phyloP scores from a whole-genome alignment of 2,797 vertebrate genomes.

The Neopelma chrysocephalum region DNA sequence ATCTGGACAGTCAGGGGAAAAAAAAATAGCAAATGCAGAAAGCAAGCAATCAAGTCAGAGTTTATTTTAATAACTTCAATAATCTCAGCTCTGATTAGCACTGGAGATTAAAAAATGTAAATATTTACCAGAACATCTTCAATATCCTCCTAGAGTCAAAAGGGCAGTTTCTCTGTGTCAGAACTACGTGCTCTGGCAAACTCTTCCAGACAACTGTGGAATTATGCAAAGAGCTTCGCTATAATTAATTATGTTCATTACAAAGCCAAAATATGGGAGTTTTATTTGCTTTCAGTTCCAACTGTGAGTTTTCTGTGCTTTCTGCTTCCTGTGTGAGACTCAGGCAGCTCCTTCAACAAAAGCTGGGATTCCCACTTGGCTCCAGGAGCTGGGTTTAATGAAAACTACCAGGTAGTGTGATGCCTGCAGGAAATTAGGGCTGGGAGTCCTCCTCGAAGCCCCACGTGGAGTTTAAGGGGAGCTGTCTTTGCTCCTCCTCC shows the following conservation, averaged over 20 bases:
- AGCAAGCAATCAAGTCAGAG: not conserved
- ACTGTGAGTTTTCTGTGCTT: not conserved
- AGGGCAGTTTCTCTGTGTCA: not conserved
- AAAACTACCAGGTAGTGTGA: not conserved
- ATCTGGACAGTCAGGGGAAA: not conserved
- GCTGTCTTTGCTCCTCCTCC: not conserved
- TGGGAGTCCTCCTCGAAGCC: not conserved
- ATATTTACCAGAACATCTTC: constrained; percentile 54
- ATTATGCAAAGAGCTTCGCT: not conserved
- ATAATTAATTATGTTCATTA: not conserved
- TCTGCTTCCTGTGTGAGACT: not conserved
- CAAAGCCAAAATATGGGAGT: not conserved
- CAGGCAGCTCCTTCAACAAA: not conserved
- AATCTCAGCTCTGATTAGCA: constrained; percentile 41
- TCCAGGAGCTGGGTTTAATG: not conserved
- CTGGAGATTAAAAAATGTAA: constrained; percentile 41
- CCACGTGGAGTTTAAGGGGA: not conserved
- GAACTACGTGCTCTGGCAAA: not conserved
- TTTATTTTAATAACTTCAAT: constrained; percentile 36
- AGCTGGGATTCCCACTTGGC: not conserved
- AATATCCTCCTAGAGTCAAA: not conserved
- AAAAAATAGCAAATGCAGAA: not conserved
- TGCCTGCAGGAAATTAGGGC: not conserved
- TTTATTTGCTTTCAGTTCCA: constrained; percentile 31
- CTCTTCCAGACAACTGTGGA: not conserved